A percentile compares a stretch with the other conserved stretches of the same genome.
phyloP scores from a whole-genome alignment of 2,888 invertebrate genomes.

The Thysanoteuthis rhombus region DNA sequence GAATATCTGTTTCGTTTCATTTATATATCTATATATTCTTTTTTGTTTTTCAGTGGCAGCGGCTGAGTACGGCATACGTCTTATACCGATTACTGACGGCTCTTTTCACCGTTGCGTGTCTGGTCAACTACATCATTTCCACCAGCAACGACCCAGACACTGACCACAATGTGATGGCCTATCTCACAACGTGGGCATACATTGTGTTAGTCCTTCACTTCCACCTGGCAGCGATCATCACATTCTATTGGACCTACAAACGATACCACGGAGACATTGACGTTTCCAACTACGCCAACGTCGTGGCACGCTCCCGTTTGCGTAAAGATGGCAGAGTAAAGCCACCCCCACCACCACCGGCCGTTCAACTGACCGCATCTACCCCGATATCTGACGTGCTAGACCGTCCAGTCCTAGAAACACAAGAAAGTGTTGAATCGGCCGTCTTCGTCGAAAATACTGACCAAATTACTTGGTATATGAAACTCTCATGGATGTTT shows the following conservation, averaged over 20 bases:
- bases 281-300: constrained; percentile 17
- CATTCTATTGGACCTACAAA: constrained; percentile 33
- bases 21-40: too few relatives aligned
- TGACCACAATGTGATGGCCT: constrained; percentile 46
- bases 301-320: not conserved
- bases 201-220: constrained; percentile 52
- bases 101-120: constrained; percentile 37
- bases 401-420: constrained; percentile 1
- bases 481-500: constrained; percentile 56
- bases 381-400: not conserved
- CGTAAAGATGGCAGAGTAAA: not conserved
- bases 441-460: not conserved
- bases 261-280: constrained; percentile 16
- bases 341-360: not conserved
- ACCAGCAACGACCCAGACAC: constrained; percentile 27
- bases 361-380: not conserved
- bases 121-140: constrained; percentile 33
- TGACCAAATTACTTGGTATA: constrained; percentile 42
- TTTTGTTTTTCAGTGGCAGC: constrained; percentile 41
- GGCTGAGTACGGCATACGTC: constrained; percentile 39
- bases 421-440: not conserved
- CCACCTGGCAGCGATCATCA: constrained; percentile 39
- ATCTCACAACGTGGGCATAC: constrained; percentile 63
- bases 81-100: constrained; percentile 40
- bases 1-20: not conserved